These are phyloP conservation scores for Ceratothoa steindachneri DNA, from an alignment of 2,888 invertebrate species.

Conservation along the genomic window DNA sequence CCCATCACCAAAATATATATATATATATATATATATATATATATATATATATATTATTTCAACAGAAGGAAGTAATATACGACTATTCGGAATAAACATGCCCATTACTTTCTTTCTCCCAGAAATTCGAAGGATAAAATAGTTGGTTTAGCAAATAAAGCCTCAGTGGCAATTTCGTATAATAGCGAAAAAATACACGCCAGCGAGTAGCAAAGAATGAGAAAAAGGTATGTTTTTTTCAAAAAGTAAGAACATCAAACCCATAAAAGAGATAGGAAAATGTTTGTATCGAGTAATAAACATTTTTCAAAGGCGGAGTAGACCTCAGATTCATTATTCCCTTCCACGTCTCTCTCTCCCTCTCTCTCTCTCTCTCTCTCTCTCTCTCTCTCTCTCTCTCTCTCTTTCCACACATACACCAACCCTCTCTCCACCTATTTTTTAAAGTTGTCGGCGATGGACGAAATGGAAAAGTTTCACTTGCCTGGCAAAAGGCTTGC, in stretches of 20 bases:
- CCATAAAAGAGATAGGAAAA: neutral
- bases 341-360: neutral
- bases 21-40: too few species aligned
- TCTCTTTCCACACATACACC: constrained; percentile 4
- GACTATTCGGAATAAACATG: too few species aligned
- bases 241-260: neutral
- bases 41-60: too few species aligned
- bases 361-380: neutral
- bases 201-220: too few species aligned
- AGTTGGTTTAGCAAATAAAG: too few species aligned
- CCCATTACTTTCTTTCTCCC: too few species aligned
- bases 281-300: neutral
- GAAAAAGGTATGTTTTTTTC: too few species aligned
- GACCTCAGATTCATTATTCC: neutral
- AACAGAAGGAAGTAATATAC: too few species aligned
- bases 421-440: neutral
- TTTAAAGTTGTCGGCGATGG: neutral
- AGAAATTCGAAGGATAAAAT: too few species aligned
- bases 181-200: too few species aligned
- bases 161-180: too few species aligned
- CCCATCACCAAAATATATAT: too few species aligned
- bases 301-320: neutral
- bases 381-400: constrained; percentile 17
- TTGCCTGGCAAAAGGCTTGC: constrained; percentile 31
- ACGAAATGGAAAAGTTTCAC: neutral